Conservation (phyloP, 2,888 invertebrate species). For the Boloria selene region DNA sequence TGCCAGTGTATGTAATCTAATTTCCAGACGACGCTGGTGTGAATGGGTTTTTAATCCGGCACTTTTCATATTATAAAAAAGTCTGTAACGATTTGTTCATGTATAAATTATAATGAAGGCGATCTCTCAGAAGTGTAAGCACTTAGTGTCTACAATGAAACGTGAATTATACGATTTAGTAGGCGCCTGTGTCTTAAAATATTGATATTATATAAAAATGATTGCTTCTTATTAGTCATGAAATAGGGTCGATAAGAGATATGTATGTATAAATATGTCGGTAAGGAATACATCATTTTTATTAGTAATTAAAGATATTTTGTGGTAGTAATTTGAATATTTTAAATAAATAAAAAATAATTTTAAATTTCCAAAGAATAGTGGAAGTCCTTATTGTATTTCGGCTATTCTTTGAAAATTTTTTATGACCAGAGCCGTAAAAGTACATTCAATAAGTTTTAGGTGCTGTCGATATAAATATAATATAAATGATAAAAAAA, state of each 20-base stretch:
- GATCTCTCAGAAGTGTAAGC: background rate
- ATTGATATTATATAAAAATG: background rate
- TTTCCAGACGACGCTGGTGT: background rate
- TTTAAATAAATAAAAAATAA: no score
- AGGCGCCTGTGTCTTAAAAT: background rate
- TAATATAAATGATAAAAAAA: no score
- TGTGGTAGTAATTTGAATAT: no score
- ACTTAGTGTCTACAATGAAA: conserved; percentile 1
- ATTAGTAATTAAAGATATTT: no score
- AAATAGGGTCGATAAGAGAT: conserved; percentile 1
- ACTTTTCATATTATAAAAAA: background rate
- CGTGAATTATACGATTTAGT: background rate
- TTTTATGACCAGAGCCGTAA: no score
- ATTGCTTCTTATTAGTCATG: background rate
- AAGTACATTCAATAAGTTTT: no score
- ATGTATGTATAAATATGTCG: background rate
- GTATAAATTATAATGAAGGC: conserved; percentile 15
- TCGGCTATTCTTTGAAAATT: no score
- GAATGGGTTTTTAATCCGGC: conserved; percentile 12
- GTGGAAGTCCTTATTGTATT: no score
- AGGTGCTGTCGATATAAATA: no score
- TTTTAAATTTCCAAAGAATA: no score
- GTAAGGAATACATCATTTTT: background rate
- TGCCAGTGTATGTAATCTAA: background rate
- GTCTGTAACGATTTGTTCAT: conserved; percentile 10